phyloP scores from a whole-genome alignment of 2,797 vertebrate species.

The Graptemys geographica region DNA sequence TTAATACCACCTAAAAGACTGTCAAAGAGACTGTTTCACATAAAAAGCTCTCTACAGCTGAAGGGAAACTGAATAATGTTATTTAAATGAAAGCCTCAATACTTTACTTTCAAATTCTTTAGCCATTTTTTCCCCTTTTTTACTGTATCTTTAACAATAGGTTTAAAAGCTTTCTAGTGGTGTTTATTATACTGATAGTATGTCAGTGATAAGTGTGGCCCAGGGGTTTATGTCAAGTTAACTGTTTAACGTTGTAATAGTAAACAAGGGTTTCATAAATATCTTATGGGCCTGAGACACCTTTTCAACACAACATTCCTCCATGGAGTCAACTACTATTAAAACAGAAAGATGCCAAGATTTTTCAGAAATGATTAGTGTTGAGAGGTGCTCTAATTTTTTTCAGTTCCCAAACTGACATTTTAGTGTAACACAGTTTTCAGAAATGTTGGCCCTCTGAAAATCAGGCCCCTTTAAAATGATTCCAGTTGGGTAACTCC shows the following conservation, averaged over 20 bases:
- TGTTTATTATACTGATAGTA: neutral
- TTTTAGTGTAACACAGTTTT: neutral
- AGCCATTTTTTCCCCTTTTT: neutral
- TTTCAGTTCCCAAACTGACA: neutral
- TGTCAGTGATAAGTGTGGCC: too few relatives aligned
- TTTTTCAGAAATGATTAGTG: neutral
- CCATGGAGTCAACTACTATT: neutral
- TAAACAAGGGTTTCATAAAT: neutral
- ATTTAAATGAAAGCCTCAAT: neutral
- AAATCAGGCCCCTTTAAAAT: too few relatives aligned
- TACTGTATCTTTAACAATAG: neutral
- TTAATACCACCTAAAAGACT: too few relatives aligned
- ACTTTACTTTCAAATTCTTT: neutral
- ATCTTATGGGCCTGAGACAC: neutral
- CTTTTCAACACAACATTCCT: neutral
- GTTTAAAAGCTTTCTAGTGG: neutral
- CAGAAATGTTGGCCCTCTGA: too few relatives aligned
- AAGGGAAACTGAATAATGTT: neutral
- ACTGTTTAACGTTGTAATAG: neutral
- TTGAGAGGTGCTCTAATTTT: neutral
- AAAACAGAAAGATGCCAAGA: neutral
- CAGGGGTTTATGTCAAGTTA: too few relatives aligned
- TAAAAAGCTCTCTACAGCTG: neutral
- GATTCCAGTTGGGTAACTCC: too few relatives aligned
- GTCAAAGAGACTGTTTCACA: too few relatives aligned